phyloP scores from a whole-genome alignment of 2,888 invertebrate genomes.

The Drosophila neutralis region DNA sequence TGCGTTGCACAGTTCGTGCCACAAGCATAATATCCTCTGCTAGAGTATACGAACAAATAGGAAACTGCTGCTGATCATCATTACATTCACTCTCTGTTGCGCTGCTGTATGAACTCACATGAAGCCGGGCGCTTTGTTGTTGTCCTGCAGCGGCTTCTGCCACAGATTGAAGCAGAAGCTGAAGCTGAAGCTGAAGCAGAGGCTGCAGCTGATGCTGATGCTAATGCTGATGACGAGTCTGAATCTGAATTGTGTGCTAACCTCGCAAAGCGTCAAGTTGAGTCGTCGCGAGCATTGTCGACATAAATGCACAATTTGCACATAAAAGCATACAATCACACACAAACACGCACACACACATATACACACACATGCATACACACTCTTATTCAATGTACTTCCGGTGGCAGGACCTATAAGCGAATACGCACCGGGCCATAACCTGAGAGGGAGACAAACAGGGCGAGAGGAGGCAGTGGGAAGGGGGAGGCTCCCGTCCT shows the following conservation, averaged over 20 bases:
- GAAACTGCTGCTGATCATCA: slow-evolving; percentile 27
- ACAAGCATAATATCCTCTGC: not conserved
- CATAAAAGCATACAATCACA: slow-evolving; percentile 66
- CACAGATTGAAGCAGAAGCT: slow-evolving; percentile 25
- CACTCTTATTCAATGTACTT: slow-evolving; percentile 74
- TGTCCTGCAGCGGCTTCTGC: slow-evolving; percentile 12
- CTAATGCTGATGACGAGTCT: slow-evolving; percentile 13
- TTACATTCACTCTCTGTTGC: not conserved
- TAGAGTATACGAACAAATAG: not conserved
- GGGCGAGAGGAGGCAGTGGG: not conserved
- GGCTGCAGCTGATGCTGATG: slow-evolving; percentile 17
- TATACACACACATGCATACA: slow-evolving; percentile 21
- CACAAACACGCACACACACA: slow-evolving; percentile 16
- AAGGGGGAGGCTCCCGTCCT: slow-evolving; percentile 15
- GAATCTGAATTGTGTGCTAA: slow-evolving; percentile 17
- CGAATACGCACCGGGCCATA: slow-evolving; percentile 37
- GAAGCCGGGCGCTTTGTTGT: slow-evolving; percentile 22
- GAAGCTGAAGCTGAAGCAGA: not conserved
- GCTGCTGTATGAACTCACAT: slow-evolving; percentile 13
- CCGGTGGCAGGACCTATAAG: slow-evolving; percentile 73
- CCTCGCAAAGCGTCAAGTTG: slow-evolving; percentile 58
- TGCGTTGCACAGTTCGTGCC: not conserved
- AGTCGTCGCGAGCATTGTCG: slow-evolving; percentile 69
- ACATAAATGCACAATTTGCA: slow-evolving; percentile 79
- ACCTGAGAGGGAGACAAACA: slow-evolving; percentile 5